These are phyloP conservation scores for Epizoanthus ramosus DNA, from an alignment of 92 coral and sea anemone genomes.

Conservation along the genomic window DNA sequence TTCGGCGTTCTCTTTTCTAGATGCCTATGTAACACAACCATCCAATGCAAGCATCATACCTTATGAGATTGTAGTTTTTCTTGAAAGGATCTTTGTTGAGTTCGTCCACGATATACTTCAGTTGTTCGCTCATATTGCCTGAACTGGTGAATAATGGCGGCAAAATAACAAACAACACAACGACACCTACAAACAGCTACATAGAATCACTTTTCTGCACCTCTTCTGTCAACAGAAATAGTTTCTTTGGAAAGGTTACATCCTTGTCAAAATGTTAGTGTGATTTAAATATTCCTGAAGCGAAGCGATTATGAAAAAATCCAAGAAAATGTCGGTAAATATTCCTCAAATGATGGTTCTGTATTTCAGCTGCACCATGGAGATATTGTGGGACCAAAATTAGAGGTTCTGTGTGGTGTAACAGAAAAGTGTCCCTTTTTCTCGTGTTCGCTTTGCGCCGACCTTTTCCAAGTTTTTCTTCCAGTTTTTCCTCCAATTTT, in stretches of 20 bases:
- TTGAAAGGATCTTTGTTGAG: constrained; percentile 95
- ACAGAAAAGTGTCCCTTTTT: constrained; percentile 14
- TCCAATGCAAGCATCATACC: constrained; percentile 50
- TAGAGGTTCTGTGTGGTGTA: constrained; percentile 5
- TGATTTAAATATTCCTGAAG: not conserved
- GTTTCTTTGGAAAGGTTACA: not conserved
- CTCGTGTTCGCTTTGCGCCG: not conserved
- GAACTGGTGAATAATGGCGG: constrained; percentile 19
- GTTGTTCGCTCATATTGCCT: constrained; percentile 88
- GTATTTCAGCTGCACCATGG: constrained; percentile 24
- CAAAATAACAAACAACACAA: not conserved
- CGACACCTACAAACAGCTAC: not conserved
- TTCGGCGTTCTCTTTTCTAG: not conserved
- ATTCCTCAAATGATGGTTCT: not conserved
- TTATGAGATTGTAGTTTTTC: constrained; percentile 94
- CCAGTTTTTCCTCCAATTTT: not conserved
- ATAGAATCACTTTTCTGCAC: not conserved
- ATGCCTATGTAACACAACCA: not conserved
- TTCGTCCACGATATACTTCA: constrained; percentile 93
- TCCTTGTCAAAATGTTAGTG: not conserved
- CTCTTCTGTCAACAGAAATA: not conserved
- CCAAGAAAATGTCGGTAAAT: not conserved
- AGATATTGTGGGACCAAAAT: constrained; percentile 7
- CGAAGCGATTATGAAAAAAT: not conserved
- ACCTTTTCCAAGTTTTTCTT: not conserved